These are phyloP conservation scores for Paradoxurus hermaphroditus DNA, from an alignment of 2,113 vertebrate species.

Conservation along the genomic window DNA sequence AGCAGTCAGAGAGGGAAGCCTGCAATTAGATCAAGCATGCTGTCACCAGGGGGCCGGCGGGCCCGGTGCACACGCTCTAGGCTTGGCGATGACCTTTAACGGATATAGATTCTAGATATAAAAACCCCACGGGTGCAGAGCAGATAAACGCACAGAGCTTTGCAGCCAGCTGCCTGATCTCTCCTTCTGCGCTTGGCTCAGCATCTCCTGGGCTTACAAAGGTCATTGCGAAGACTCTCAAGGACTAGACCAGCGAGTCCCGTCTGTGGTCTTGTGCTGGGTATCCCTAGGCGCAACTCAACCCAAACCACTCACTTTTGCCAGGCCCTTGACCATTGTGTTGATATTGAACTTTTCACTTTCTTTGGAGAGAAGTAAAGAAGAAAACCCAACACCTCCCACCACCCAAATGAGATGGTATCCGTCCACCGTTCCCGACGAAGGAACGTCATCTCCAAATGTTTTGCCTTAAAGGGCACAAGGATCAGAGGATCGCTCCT, in stretches of 20 bases:
- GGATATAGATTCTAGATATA: constrained; percentile 31
- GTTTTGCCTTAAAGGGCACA: neutral
- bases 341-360: neutral
- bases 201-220: neutral
- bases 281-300: neutral
- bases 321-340: neutral
- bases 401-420: neutral
- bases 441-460: neutral
- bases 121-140: neutral
- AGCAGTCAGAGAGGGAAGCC: constrained; percentile 39
- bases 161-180: neutral
- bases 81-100: constrained; percentile 47
- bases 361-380: neutral
- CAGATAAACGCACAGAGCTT: accelerated
- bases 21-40: constrained; percentile 61
- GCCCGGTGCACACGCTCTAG: accelerated
- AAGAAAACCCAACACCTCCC: neutral
- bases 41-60: constrained; percentile 50
- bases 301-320: neutral
- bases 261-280: neutral
- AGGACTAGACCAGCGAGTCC: neutral
- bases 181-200: neutral
- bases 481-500: neutral
- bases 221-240: neutral
- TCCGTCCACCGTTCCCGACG: neutral